Evolutionary conservation across 2,888 invertebrate species (phyloP).

Genomic region (Mamestra brassicae): DNA sequence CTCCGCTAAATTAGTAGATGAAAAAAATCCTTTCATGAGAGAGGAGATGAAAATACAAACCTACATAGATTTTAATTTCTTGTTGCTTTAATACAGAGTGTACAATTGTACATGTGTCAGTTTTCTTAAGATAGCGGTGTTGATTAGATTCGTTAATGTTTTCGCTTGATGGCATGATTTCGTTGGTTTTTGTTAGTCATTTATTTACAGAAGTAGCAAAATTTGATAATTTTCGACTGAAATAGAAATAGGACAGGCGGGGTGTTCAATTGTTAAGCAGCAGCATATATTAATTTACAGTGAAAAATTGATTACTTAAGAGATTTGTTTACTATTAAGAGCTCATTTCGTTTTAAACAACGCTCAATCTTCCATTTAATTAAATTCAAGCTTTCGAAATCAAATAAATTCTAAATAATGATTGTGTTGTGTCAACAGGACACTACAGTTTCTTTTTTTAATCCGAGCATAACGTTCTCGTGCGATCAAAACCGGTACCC

Average conservation of each 20-base stretch:
- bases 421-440: constrained; percentile 41
- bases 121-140: constrained; percentile 20
- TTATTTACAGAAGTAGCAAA: constrained; percentile 4
- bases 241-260: not conserved
- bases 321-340: not conserved
- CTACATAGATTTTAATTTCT: constrained; percentile 47
- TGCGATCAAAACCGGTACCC: constrained; percentile 37
- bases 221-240: constrained; percentile 6
- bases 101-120: constrained; percentile 31
- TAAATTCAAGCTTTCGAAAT: constrained; percentile 9
- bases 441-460: constrained; percentile 39
- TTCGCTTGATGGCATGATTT: constrained; percentile 6
- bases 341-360: not conserved
- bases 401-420: constrained; percentile 35
- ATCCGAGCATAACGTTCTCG: constrained; percentile 10
- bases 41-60: constrained; percentile 37
- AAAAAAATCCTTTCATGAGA: constrained; percentile 49
- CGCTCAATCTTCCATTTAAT: not conserved
- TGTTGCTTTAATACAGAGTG: constrained; percentile 24
- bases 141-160: constrained; percentile 29
- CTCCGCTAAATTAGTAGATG: constrained; percentile 41
- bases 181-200: constrained; percentile 15
- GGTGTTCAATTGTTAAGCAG: constrained; percentile 1
- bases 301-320: no score
- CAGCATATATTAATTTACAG: not conserved